phyloP scores from a whole-genome alignment of 2,888 invertebrate genomes.

The Scaptomyza flava region DNA sequence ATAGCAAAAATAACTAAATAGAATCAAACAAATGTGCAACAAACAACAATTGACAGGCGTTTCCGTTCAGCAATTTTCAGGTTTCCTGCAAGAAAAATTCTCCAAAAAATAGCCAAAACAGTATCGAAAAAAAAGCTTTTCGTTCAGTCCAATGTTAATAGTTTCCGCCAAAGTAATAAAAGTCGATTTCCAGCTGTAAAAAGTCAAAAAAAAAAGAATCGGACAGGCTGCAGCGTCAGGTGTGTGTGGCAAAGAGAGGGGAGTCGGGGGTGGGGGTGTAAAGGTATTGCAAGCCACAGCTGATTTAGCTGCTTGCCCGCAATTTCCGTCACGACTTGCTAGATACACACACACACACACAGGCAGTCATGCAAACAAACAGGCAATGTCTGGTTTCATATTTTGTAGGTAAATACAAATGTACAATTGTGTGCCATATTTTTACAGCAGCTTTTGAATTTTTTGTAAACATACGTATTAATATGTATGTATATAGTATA shows the following conservation, averaged over 20 bases:
- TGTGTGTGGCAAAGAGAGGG: not conserved
- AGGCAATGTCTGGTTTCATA: slow-evolving; percentile 26
- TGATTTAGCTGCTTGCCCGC: slow-evolving; percentile 59
- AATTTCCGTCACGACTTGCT: slow-evolving; percentile 72
- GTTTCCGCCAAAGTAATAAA: slow-evolving; percentile 65
- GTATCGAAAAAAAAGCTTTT: slow-evolving; percentile 13
- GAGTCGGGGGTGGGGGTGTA: slow-evolving; percentile 5
- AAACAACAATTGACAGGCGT: slow-evolving; percentile 63
- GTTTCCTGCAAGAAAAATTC: slow-evolving; percentile 44
- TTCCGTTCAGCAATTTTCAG: slow-evolving; percentile 62
- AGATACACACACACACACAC: slow-evolving; percentile 18
- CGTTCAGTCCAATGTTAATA: slow-evolving; percentile 60
- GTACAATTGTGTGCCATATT: slow-evolving; percentile 41
- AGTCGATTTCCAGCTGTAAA: slow-evolving; percentile 47
- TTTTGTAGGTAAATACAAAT: slow-evolving; percentile 23
- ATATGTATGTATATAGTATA: slow-evolving; percentile 14
- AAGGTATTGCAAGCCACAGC: slow-evolving; percentile 56
- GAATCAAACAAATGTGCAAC: slow-evolving; percentile 20
- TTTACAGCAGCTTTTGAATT: slow-evolving; percentile 47
- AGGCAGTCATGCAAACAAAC: slow-evolving; percentile 3
- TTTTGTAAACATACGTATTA: slow-evolving; percentile 23
- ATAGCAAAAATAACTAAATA: not conserved
- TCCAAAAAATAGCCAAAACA: slow-evolving; percentile 1
- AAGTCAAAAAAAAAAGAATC: slow-evolving; percentile 16
- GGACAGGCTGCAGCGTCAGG: slow-evolving; percentile 15